Evolutionary conservation across 2,797 vertebrate genomes (phyloP).

Genomic region (Threskiornis aethiopicus): DNA sequence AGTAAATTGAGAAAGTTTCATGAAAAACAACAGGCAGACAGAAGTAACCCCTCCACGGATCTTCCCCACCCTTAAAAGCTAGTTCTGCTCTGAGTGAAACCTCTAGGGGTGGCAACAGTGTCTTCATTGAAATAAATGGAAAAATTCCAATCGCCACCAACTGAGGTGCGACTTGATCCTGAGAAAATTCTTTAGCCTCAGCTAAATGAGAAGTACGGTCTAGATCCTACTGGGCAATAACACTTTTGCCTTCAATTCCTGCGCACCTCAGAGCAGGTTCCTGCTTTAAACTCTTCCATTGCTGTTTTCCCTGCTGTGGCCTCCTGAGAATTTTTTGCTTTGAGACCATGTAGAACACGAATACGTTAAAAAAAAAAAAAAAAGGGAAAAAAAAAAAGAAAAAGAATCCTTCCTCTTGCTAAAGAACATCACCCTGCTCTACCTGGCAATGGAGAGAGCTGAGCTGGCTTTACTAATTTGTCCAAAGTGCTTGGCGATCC

Average conservation of each 20-base stretch:
- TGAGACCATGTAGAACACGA: neutral
- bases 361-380: neutral
- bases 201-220: neutral
- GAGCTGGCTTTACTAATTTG: neutral
- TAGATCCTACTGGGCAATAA: neutral
- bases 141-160: neutral
- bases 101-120: neutral
- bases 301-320: neutral
- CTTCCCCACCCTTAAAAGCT: neutral
- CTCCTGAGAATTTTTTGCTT: neutral
- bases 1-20: neutral
- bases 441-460: neutral
- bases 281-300: neutral
- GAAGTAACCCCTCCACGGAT: neutral
- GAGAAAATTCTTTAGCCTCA: neutral
- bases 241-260: neutral
- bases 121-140: neutral
- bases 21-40: neutral
- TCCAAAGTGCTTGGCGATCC: neutral
- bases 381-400: neutral
- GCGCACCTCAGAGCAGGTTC: neutral
- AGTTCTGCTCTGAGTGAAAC: neutral
- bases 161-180: neutral
- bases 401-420: neutral
- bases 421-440: neutral